phyloP scores from a whole-genome alignment of 2,888 invertebrate species.

The Vannuccia rotundouncinata region DNA sequence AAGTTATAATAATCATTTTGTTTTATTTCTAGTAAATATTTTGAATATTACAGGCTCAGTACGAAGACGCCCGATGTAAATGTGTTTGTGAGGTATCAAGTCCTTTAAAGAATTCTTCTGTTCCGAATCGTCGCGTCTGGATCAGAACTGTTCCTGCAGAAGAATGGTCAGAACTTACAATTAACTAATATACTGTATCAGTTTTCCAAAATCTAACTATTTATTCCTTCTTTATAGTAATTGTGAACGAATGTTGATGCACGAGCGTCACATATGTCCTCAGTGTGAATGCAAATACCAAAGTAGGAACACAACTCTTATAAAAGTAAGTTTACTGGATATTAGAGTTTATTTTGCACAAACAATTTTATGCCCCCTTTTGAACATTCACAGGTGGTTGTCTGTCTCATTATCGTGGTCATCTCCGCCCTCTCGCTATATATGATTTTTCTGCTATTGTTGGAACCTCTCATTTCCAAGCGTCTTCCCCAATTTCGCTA shows the following conservation, averaged over 20 bases:
- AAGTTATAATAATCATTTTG: too few species aligned
- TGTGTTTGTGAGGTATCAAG: constrained; percentile 3
- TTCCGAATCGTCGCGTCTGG: constrained; percentile 1
- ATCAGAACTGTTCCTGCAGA: not conserved
- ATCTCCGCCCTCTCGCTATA: not conserved
- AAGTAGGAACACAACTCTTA: not conserved
- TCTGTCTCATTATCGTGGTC: not conserved
- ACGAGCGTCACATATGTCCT: not conserved
- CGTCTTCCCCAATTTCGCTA: not conserved
- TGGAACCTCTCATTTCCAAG: not conserved
- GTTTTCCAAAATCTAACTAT: too few species aligned
- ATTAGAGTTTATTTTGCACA: too few species aligned
- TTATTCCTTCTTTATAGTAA: not conserved
- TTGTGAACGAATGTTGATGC: not conserved
- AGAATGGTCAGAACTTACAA: not conserved
- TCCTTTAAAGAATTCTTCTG: not conserved
- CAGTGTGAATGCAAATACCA: not conserved
- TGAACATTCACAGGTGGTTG: not conserved
- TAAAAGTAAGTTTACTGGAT: not conserved
- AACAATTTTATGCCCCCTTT: too few species aligned
- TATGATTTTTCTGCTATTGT: not conserved
- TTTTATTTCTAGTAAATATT: not conserved
- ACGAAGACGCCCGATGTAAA: not conserved
- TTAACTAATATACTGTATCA: too few species aligned
- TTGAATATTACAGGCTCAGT: not conserved